phyloP scores from a whole-genome alignment of 2,113 vertebrate species.

The Leptobrachium ailaonicum region DNA sequence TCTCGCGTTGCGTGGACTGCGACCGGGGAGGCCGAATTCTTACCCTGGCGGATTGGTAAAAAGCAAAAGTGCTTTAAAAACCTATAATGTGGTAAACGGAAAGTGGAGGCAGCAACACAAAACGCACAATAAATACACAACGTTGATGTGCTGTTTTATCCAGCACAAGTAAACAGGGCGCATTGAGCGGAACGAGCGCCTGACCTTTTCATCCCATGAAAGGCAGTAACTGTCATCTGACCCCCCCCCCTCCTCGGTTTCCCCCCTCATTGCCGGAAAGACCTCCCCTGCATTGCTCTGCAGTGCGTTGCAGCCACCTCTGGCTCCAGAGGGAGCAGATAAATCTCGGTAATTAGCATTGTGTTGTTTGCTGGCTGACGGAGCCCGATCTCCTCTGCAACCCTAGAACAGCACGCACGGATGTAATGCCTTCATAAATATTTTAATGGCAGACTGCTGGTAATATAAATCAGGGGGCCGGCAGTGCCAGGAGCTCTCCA shows the following conservation, averaged over 20 bases:
- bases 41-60: too few relatives aligned
- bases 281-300: conserved; percentile 41
- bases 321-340: conserved; percentile 47
- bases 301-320: conserved; percentile 46
- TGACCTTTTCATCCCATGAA: conserved; percentile 20
- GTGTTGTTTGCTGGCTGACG: conserved; percentile 47
- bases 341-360: conserved; percentile 51
- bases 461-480: conserved; percentile 53
- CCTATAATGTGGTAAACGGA: too few relatives aligned
- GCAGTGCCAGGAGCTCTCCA: conserved; percentile 35
- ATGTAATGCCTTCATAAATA: conserved; percentile 60
- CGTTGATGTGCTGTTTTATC: too few relatives aligned
- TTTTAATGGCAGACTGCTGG: conserved; percentile 56
- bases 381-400: conserved; percentile 43
- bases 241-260: neutral
- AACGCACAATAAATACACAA: too few relatives aligned
- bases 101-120: too few relatives aligned
- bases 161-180: neutral
- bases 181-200: neutral
- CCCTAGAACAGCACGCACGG: conserved; percentile 46
- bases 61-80: too few relatives aligned
- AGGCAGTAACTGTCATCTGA: neutral
- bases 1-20: too few relatives aligned
- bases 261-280: conserved; percentile 18
- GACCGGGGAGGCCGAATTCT: too few relatives aligned